Evolutionary conservation across 2,888 invertebrate species (phyloP).

Genomic region (Mantis religiosa): DNA sequence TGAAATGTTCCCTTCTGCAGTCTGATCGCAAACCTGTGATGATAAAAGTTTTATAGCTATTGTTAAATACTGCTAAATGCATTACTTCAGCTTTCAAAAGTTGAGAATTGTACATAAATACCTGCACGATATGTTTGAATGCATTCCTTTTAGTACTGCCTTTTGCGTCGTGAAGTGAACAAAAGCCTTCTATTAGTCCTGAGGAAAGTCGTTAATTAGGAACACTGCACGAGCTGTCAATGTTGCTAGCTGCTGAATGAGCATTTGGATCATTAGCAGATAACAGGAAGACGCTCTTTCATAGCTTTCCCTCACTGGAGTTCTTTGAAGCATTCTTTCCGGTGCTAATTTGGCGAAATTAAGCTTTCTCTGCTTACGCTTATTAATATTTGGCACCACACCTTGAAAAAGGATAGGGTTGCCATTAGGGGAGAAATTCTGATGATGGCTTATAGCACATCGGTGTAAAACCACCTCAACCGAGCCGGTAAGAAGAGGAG

Average conservation of each 20-base stretch:
- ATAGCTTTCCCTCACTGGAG: neutral
- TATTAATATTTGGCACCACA: neutral
- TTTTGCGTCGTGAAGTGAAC: too few relatives aligned
- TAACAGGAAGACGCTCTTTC: neutral
- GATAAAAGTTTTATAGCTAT: too few relatives aligned
- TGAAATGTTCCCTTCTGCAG: too few relatives aligned
- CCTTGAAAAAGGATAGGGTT: neutral
- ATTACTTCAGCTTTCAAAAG: too few relatives aligned
- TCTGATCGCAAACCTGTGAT: too few relatives aligned
- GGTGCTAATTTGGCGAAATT: neutral
- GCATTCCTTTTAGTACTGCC: too few relatives aligned
- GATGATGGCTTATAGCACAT: neutral
- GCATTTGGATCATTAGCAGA: neutral
- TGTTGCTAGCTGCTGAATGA: neutral
- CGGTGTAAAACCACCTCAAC: neutral
- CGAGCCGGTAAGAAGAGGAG: neutral
- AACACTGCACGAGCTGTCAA: neutral
- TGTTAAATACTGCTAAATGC: too few relatives aligned
- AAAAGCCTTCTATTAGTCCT: neutral
- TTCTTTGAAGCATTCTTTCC: neutral
- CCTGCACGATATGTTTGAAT: too few relatives aligned
- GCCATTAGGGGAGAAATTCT: neutral
- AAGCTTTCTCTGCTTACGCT: neutral
- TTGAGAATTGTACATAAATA: too few relatives aligned
- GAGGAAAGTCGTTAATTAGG: neutral